A percentile compares a stretch with the other conserved stretches of the same genome.
phyloP scores from a whole-genome alignment of 1,140 invertebrate genomes.

The Sitobion miscanthi region DNA sequence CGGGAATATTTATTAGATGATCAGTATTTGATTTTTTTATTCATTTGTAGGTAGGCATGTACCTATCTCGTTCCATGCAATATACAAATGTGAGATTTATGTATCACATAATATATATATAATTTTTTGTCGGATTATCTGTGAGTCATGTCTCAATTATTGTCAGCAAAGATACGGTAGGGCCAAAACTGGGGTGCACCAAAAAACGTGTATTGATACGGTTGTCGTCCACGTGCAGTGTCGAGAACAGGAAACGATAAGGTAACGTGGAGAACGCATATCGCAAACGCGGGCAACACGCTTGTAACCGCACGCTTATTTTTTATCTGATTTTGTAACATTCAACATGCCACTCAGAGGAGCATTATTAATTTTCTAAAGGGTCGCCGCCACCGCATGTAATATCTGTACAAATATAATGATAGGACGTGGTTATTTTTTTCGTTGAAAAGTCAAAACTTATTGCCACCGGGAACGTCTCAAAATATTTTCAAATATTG shows the following conservation, averaged over 20 bases:
- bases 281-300: conserved; percentile 6
- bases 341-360: conserved; percentile 33
- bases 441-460: not conserved
- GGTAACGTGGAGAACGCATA: conserved; percentile 25
- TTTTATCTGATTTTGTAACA: conserved; percentile 48
- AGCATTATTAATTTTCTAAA: conserved; percentile 43
- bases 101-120: not conserved
- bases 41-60: not conserved
- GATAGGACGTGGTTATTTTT: not conserved
- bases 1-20: not conserved
- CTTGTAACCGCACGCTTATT: conserved; percentile 30
- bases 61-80: not conserved
- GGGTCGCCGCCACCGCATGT: not conserved
- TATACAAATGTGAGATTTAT: not conserved
- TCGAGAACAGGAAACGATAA: conserved; percentile 54
- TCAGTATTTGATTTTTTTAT: no score
- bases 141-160: conserved; percentile 52
- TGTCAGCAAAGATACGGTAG: conserved; percentile 11
- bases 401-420: not conserved
- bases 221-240: conserved; percentile 39
- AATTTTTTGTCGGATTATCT: conserved; percentile 23
- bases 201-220: conserved; percentile 30
- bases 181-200: not conserved
- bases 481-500: not conserved
- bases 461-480: not conserved